Conservation (phyloP, 2,797 vertebrate genomes). For the Sorex maritimensis region DNA sequence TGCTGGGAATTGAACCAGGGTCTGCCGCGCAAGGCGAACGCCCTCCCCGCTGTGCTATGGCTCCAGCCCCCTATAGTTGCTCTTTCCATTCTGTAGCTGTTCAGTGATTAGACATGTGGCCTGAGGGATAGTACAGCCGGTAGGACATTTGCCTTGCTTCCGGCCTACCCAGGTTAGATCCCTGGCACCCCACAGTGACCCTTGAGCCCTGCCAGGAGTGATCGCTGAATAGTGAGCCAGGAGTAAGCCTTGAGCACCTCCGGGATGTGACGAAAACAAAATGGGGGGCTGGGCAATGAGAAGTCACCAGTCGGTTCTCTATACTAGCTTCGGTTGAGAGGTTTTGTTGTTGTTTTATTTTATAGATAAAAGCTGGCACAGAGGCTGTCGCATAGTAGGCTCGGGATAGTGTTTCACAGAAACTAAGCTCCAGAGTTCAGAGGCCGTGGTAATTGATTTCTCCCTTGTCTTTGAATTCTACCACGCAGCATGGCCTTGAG, state of each 20-base stretch:
- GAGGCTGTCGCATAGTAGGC: not conserved
- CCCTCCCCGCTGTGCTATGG: too few species aligned
- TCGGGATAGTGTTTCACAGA: not conserved
- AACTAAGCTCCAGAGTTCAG: not conserved
- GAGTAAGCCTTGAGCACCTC: too few species aligned
- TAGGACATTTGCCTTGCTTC: too few species aligned
- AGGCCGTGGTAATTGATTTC: not conserved
- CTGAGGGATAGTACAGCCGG: too few species aligned
- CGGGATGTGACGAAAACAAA: too few species aligned
- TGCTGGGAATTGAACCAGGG: too few species aligned
- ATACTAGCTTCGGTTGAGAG: not conserved
- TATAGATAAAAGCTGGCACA: not conserved
- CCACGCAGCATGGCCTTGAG: not conserved
- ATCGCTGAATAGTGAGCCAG: too few species aligned
- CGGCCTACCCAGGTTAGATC: too few species aligned
- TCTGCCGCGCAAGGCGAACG: too few species aligned
- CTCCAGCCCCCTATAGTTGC: not conserved
- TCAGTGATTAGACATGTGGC: not conserved
- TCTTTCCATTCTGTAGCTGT: conserved; percentile 13
- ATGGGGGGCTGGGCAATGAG: too few species aligned
- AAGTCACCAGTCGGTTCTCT: not conserved
- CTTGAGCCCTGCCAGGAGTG: too few species aligned
- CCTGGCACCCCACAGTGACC: too few species aligned
- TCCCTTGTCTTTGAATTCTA: conserved; percentile 60
- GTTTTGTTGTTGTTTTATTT: conserved; percentile 4